These are phyloP conservation scores for Carapus acus DNA, from an alignment of 2,797 vertebrate genomes.

Conservation along the genomic window DNA sequence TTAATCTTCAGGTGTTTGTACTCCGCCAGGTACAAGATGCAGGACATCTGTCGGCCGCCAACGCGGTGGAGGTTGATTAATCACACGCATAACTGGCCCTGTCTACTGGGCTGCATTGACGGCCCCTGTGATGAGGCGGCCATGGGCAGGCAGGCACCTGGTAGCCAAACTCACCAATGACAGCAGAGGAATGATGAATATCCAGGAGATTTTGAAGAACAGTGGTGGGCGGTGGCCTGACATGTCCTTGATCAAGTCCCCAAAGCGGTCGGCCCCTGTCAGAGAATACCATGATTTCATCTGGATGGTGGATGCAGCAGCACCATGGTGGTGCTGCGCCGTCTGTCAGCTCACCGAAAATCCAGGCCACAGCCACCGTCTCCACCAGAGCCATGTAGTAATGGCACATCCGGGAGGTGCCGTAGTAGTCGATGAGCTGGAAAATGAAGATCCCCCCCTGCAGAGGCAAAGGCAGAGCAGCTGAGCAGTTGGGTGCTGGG, in stretches of 20 bases:
- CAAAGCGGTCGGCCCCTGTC: slow-evolving; percentile 68
- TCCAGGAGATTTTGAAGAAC: slow-evolving; percentile 78
- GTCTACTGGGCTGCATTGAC: too few species aligned
- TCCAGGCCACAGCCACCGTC: slow-evolving; percentile 76
- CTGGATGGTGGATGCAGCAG: not conserved
- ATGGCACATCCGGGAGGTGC: slow-evolving; percentile 68
- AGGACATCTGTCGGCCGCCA: slow-evolving; percentile 11
- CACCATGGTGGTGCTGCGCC: not conserved
- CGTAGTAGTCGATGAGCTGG: slow-evolving; percentile 81
- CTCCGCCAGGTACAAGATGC: slow-evolving; percentile 26
- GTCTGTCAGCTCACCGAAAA: slow-evolving; percentile 73
- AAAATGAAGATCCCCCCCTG: slow-evolving; percentile 76
- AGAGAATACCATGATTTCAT: not conserved
- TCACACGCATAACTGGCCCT: too few species aligned
- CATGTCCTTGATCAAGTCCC: slow-evolving; percentile 72
- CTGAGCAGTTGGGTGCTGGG: too few species aligned
- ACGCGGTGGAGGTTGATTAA: too few species aligned
- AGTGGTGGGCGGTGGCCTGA: slow-evolving; percentile 65
- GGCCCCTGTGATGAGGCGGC: not conserved
- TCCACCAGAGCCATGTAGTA: slow-evolving; percentile 76
- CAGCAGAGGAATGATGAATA: slow-evolving; percentile 68
- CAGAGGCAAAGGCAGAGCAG: too few species aligned
- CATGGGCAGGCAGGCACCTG: too few species aligned
- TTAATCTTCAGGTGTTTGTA: slow-evolving; percentile 26
- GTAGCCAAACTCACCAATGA: slow-evolving; percentile 60